Percentiles rank a stretch among this genome's conserved stretches.
Evolutionary conservation across 2,113 vertebrate genomes (phyloP).

Genomic region (Sciurus niger): DNA sequence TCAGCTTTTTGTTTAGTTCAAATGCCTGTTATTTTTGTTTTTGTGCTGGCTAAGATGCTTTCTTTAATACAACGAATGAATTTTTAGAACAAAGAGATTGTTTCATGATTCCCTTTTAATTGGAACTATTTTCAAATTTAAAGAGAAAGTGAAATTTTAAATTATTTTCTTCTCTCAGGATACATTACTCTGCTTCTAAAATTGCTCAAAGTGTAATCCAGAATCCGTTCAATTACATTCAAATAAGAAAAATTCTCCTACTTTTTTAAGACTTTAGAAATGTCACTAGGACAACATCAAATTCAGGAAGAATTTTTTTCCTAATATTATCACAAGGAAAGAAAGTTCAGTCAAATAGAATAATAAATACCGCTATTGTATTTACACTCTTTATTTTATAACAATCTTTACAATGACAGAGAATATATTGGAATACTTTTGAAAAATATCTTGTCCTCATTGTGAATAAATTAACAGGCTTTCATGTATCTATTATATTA

Average conservation of each 20-base stretch:
- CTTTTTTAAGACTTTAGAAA: not conserved
- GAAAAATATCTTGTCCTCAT: not conserved
- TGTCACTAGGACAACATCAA: not conserved
- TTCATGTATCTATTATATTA: not conserved
- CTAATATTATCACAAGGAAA: not conserved
- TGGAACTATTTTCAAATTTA: slow-evolving; percentile 29
- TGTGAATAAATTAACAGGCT: not conserved
- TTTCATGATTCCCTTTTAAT: slow-evolving; percentile 15
- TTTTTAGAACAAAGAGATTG: slow-evolving; percentile 41
- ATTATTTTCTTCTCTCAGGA: not conserved
- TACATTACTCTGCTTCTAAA: not conserved
- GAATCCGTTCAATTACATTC: slow-evolving; percentile 1
- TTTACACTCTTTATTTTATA: slow-evolving; percentile 9
- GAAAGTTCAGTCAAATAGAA: not conserved
- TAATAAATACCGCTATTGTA: not conserved
- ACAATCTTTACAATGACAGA: not conserved
- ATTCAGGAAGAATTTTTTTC: not conserved
- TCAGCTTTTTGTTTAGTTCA: not conserved
- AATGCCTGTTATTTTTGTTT: slow-evolving; percentile 39
- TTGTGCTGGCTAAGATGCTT: not conserved
- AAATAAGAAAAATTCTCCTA: not conserved
- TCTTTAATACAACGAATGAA: not conserved
- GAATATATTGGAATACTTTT: not conserved
- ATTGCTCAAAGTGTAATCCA: not conserved
- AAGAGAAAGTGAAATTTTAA: not conserved